Base-by-base conservation (phyloP, 2,113 vertebrate species). In the Ranitomeya imitator region DNA sequence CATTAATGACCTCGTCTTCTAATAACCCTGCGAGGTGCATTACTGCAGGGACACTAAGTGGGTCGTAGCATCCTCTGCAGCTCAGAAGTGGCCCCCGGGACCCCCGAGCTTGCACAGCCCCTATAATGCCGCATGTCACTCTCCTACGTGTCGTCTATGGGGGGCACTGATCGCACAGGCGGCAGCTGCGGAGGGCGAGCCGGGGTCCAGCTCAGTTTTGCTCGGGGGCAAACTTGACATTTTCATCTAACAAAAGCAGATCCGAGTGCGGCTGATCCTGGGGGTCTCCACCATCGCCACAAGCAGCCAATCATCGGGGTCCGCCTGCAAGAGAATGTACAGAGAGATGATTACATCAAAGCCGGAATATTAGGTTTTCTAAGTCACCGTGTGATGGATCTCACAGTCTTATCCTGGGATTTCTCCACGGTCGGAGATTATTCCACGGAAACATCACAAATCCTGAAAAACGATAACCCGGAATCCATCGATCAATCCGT, bases 141-240 rank as follows among this genome's bases (percentile, higher is more conserved):
- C n/a, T 4, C 26, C 0, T 69, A 13, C 65, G 26, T 69, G 1
- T 23, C 31, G 12, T 7, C 69, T 7, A 37, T 71, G 23, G 14
- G 31, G 69, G 61, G 14, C 67, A 14, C 12, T 26, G 69, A 6
- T 31, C 6, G 16, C 4, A 26, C 57, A 18, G 21, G 79, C 37
- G 1, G 45, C 82, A 55, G 63, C 63, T 55, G 82, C 45, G 7
- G 15, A 31, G n/a, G 54, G 26, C 59, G 26, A 7, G 79, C 14
- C 19, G 19, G 79, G 9, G 59, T 6, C 59, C 79, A 11, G 8
- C 21, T 21, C 7, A 51, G 21, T 26, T 63, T 54, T 23, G 63
- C 83, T 55, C 19, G 21, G 7, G 52, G 65, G 65, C 63, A 13
- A 16, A 26, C n/a, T 31, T 85, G 83, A 85, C 65, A 73, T 85